Base-by-base conservation (phyloP, 2,888 invertebrate genomes). In the Drosophila limbata region DNA sequence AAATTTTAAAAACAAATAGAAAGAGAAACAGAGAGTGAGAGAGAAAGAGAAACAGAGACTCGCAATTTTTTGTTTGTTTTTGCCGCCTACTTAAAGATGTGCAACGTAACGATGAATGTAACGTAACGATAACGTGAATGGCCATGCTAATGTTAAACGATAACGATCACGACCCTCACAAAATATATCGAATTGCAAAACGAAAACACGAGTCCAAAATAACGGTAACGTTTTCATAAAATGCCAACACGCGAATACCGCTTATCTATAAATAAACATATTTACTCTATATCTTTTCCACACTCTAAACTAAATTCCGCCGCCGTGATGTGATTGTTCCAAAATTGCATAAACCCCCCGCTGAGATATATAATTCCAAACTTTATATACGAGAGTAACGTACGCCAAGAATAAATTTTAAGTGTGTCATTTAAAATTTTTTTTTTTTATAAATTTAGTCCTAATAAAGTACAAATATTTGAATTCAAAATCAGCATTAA, bases 61-160 rank as follows among this genome's bases (percentile, higher is more conserved):
- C 81, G 85, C 81, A 77, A 39, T 81, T 89, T 89, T 89, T 79
- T 83, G 85, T 88, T 86, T 89, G 72, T 84, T 87, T 84, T 88
- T 84, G 75, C 69, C 78, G 75, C 69, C 78, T 71, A 77, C 76
- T 77, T 77, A 79, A 77, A 77, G 69, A 85, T 74, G 84, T 73
- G 73, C 77, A 69, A 66, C 77, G 28, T 28, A 28, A 28, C 48
- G 81, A 86, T 73, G 74, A 89, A 81, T 67, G 70, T 89, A 85
- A 89, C 75, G 28, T 28, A 44, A 59, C 9, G 39, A 39, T 73
- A 63, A 67, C 15, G 50, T 57, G 57, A 66, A 59, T 42, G 51
- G 28, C 44, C 51, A 33, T 42, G 50, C 17, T 84, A 79, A 83
- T 47, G 73, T 21, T 51, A 51, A 51, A 51, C 37, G 51, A 48